Percentiles rank a stretch among this genome's conserved stretches.
Evolutionary conservation across 2,888 invertebrate species (phyloP).

Genomic region (Eilema depressum): DNA sequence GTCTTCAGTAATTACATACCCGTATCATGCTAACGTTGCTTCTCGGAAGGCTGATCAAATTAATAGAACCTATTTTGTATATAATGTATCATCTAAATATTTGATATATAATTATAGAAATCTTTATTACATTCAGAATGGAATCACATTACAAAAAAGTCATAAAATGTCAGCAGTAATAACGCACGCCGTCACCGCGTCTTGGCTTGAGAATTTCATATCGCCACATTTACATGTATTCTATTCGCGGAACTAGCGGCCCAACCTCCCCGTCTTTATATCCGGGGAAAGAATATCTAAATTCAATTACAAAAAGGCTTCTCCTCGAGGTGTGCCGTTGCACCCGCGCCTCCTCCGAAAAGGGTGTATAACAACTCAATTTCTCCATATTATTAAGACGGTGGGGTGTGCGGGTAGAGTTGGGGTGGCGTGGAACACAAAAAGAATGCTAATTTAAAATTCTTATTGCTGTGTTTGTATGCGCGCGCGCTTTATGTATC

Average conservation of each 20-base stretch:
- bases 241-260: constrained; percentile 74
- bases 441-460: constrained; percentile 87
- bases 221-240: constrained; percentile 74
- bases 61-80: constrained; percentile 82
- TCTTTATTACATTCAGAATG: constrained; percentile 44
- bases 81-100: constrained; percentile 57
- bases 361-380: constrained; percentile 87
- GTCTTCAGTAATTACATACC: constrained; percentile 85
- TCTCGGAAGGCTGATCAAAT: constrained; percentile 86
- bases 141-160: constrained; percentile 46
- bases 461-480: constrained; percentile 84
- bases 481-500: constrained; percentile 86
- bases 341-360: constrained; percentile 83
- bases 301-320: constrained; percentile 87
- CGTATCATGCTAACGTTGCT: constrained; percentile 82
- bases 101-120: constrained; percentile 52
- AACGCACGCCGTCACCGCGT: constrained; percentile 64
- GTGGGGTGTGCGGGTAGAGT: constrained; percentile 74
- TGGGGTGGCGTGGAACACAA: constrained; percentile 81
- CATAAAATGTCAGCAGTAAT: constrained; percentile 63
- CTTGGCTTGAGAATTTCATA: constrained; percentile 76
- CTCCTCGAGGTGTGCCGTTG: constrained; percentile 80
- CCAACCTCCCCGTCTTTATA: constrained; percentile 76
- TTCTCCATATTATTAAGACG: constrained; percentile 86
- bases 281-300: constrained; percentile 84